Evolutionary conservation across 2,113 vertebrate genomes (phyloP), one percentile per base, ranked within the genome.

Genomic region (Carassius carassius): DNA sequence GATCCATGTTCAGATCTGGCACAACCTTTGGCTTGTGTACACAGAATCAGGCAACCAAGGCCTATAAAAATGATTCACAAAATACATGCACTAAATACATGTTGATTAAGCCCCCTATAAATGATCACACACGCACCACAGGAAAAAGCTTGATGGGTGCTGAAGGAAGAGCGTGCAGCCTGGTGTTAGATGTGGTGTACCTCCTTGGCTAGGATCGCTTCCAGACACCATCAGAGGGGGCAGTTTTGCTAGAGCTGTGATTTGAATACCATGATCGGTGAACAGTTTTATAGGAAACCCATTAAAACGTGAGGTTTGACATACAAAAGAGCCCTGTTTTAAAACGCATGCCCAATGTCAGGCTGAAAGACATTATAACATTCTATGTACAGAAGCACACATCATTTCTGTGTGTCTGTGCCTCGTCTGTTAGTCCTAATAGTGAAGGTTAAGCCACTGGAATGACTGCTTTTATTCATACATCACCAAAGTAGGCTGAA

Each of bases 251-350:
- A 87, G 90, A 83, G 89, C 91, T 90, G 89, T 93, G 94, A 93
- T 94, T 93, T 92, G 88, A 95, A 94, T 92, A 93, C 91, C 92
- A 92, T 91, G 93, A 95, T 95, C 92, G 90, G 88, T 89, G 90
- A 92, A 91, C 83, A 90, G 88, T 93, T 94, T 94, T 94, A 94
- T 92, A 92, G 90, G 93, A 88, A 90, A 78, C 86, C 93, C 89
- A 91, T 92, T 94, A 93, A 94, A 86, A 92, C 91, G 84, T 92
- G 91, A 91, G 93, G 89, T 92, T 94, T 91, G 91, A 92, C 93
- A 92, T 91, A 94, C 93, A 94, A 94, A 94, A 92, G 94, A 88
- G 81, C 58, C 90, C 91, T 93, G 92, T 94, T 93, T 90, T 92
- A 82, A 94, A 92, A 90, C 92, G 90, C 90, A 90, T 85, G 87